Evolutionary conservation across 2,888 invertebrate genomes (phyloP), one percentile per base, ranked within the genome.

Genomic region (Synanthedon tipuliformis): DNA sequence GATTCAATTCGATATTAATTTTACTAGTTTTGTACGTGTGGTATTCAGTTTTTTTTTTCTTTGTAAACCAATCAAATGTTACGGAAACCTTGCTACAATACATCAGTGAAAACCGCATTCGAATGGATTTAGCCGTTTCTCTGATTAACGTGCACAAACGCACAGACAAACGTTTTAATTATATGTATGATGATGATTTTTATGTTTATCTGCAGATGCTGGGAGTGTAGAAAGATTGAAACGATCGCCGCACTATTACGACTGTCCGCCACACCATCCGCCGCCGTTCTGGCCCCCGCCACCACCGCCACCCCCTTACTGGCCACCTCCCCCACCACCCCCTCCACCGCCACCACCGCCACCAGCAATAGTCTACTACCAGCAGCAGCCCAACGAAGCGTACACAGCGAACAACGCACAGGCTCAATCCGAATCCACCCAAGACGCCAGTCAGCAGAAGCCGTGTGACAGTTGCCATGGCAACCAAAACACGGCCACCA

Each of bases 231-330:
- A 72, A 7, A 66, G 84, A 4, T 13, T 78, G 50, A 80, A 68
- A 56, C 77, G 85, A 0, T 74, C 81, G 0, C 74, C 78, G 3
- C 57, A 73, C 50, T 69, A 69, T 50, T 71, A 71, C 5, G 69
- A 57, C 52, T 54, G 54, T 13, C 52, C 52, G 61, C 18, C 60
- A 55, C 60, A n/a, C 57, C 65, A 58, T 51, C 59, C 55, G 0
- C 62, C 55, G 2, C 59, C 54, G 4, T 50, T 48, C 4, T 52
- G 48, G 5, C 57, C 56, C 1, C 55, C 53, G 1, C 23, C 23
- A 5, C 54, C 53, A 0, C 59, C 55, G 13, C 68, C 67, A 1
- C 66, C 66, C 3, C 66, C 66, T 12, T 52, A 49, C 41, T 52
- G 51, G n/a, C 59, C 57, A 5, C 58, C 54, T 15, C 56, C 54